phyloP scores from a whole-genome alignment of 2,113 vertebrate genomes.

The Xerus inauris region DNA sequence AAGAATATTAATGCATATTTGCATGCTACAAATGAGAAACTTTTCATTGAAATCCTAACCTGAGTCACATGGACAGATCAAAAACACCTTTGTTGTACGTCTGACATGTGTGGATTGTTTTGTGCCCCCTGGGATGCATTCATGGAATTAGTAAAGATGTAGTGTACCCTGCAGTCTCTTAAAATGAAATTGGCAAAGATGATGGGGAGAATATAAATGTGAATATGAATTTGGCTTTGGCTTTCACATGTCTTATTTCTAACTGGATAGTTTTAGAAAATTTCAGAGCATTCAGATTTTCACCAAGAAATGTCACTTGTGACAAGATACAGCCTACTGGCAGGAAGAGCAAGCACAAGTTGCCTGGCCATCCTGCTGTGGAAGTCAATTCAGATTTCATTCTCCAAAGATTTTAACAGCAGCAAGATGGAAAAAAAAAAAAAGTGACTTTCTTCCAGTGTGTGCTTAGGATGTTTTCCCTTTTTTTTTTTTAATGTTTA shows the following conservation, averaged over 20 bases:
- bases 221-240: neutral
- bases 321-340: neutral
- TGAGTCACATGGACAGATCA: neutral
- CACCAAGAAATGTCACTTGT: conserved; percentile 54
- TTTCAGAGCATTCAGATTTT: neutral
- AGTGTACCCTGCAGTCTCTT: too few species aligned
- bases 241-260: neutral
- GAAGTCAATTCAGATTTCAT: conserved; percentile 66
- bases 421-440: conserved; percentile 61
- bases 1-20: neutral
- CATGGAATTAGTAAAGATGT: neutral
- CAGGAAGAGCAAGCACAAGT: conserved; percentile 30
- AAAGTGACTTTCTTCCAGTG: neutral
- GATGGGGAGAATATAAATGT: neutral
- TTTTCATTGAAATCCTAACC: neutral
- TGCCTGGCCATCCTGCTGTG: conserved; percentile 34
- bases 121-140: neutral
- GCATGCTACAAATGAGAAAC: neutral
- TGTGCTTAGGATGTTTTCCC: conserved; percentile 51
- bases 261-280: neutral
- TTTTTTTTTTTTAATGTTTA: too few species aligned
- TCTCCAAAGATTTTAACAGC: neutral
- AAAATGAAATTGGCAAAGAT: neutral
- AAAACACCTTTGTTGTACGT: neutral
- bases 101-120: neutral